phyloP scores from a whole-genome alignment of 1,140 invertebrate genomes.

The Zaprionus gabonicus region DNA sequence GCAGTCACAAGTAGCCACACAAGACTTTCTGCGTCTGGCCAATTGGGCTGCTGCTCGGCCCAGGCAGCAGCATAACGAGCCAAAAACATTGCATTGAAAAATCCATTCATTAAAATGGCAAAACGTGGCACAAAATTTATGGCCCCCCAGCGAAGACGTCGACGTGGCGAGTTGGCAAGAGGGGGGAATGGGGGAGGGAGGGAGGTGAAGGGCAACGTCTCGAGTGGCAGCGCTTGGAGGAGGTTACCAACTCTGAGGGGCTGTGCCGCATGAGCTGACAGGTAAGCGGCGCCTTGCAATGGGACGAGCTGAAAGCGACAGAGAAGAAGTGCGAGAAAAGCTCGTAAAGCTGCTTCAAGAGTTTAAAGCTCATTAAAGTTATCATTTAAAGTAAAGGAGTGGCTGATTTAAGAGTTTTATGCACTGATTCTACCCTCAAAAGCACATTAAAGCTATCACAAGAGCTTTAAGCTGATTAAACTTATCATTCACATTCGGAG shows the following conservation, averaged over 20 bases:
- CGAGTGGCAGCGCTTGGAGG: constrained; percentile 41
- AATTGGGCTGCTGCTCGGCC: not conserved
- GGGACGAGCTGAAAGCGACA: not conserved
- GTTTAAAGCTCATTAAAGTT: no score
- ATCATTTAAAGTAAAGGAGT: no score
- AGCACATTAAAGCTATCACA: not conserved
- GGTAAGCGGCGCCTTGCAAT: not conserved
- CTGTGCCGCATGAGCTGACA: not conserved
- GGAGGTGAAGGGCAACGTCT: constrained; percentile 30
- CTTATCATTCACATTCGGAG: not conserved
- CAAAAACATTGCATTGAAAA: constrained; percentile 81
- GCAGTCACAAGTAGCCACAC: constrained; percentile 9
- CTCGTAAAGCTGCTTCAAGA: not conserved
- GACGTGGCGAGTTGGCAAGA: not conserved
- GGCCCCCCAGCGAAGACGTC: constrained; percentile 39
- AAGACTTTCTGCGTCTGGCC: constrained; percentile 17
- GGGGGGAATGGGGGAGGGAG: not conserved
- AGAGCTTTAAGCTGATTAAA: not conserved
- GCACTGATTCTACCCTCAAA: no score
- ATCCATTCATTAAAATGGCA: constrained; percentile 82
- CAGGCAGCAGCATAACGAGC: constrained; percentile 57
- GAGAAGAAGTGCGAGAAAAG: not conserved
- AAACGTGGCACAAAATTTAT: constrained; percentile 79
- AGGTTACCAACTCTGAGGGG: not conserved
- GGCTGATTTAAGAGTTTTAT: no score